Percentiles rank a stretch among this genome's conserved stretches.
These are phyloP conservation scores for Artibeus jamaicensis DNA, from an alignment of 2,797 vertebrate species.

Conservation along the genomic window DNA sequence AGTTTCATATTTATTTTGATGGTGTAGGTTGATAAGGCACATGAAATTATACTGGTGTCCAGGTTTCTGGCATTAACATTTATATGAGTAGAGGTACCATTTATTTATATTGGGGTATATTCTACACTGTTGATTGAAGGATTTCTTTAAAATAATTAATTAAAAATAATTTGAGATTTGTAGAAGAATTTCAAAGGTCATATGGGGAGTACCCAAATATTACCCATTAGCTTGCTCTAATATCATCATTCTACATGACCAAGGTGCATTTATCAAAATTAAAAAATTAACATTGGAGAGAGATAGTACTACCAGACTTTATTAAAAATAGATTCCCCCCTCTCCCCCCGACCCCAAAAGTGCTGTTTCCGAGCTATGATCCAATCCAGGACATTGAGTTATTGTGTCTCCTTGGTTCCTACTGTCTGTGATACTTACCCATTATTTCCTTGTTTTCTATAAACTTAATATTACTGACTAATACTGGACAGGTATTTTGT, in stretches of 20 bases:
- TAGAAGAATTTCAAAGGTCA: neutral
- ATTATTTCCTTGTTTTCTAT: neutral
- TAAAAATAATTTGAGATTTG: neutral
- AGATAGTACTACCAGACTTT: neutral
- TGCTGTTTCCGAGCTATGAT: neutral
- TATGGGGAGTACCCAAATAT: neutral
- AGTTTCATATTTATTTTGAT: neutral
- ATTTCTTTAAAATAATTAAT: neutral
- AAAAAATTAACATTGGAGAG: neutral
- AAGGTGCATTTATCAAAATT: neutral
- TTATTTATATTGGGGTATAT: neutral
- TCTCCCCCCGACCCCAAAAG: accelerated
- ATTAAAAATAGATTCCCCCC: neutral
- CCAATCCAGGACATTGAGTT: neutral
- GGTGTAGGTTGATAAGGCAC: neutral
- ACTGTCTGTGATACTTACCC: neutral
- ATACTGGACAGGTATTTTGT: neutral
- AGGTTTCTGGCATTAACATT: neutral
- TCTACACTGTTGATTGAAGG: neutral
- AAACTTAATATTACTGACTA: neutral
- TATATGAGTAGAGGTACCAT: neutral
- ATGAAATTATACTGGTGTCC: neutral
- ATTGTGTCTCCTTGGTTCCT: neutral
- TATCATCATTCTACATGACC: neutral
- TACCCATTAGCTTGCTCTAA: neutral